Base-by-base conservation (phyloP, 2,888 invertebrate genomes). In the Drosophila peninsularis region DNA sequence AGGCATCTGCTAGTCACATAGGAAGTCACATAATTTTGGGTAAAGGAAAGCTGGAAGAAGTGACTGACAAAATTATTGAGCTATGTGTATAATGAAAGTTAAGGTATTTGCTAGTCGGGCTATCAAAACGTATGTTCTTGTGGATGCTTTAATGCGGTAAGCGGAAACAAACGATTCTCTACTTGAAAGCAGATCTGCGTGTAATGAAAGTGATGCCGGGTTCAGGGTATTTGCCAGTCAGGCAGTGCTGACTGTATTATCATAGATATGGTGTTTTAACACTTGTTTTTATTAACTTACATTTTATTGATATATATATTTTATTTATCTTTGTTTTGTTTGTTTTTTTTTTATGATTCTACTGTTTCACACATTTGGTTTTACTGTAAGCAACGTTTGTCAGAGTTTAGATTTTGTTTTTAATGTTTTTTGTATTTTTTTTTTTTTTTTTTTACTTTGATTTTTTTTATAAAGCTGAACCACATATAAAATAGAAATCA, bases 401-500 rank as follows among this genome's bases (percentile, higher is more conserved):
- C 36, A 52, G 34, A 66, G 39, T 58, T 70, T 54, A 60, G 39
- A 53, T n/a, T 44, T 56, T 36, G 45, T 27, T 27, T 82, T 67
- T 70, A 67, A 9, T 42, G 6, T 78, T 52, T 37, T 34, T 79
- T 54, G n/a, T 9, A 57, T 82, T 72, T 71, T 75, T 79, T 81
- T 73, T 75, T 39, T 36, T 45, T 50, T 34, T 42, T 75, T 58
- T 70, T 30, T 30, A 30, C 76, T 54, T 27, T 14, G 10, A 30
- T 69, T 82, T 75, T 68, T 75, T 78, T 67, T 84, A 91, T 91
- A 92, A 92, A 92, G 92, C 92, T 92, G 92, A 91, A 92, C 92
- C 92, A 92, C 92, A 92, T 91, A 92, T 92, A 92, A 92, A 91
- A 91, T 86, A 92, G 92, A 92, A 92, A 92, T 92, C 91, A 91